Evolutionary conservation across 2,888 invertebrate species (phyloP).

Genomic region (Acanthosepion lycidas): DNA sequence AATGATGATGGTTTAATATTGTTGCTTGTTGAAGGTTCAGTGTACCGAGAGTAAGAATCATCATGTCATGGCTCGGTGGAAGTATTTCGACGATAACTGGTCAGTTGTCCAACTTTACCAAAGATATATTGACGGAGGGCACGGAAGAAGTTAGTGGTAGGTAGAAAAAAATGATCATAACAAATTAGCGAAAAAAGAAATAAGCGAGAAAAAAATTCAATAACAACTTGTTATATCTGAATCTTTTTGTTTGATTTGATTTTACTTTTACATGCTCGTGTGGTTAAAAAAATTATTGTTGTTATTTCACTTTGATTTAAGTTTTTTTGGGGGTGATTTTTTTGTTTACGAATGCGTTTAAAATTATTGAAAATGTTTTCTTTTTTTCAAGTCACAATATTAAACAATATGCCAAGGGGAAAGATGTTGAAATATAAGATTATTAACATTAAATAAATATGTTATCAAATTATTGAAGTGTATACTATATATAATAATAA

Average conservation of each 20-base stretch:
- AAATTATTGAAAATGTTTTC: not conserved
- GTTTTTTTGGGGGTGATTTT: not conserved
- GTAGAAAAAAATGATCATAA: conserved; percentile 67
- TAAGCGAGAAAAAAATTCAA: not conserved
- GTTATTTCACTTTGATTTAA: not conserved
- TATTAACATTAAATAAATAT: not conserved
- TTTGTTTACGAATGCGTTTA: not conserved
- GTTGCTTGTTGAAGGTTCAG: not conserved
- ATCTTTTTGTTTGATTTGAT: not conserved
- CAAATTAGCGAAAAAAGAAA: not conserved
- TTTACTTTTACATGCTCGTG: not conserved
- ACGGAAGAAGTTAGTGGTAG: conserved; percentile 80
- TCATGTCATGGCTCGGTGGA: conserved; percentile 77
- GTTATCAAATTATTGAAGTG: not conserved
- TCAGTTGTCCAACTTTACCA: conserved; percentile 88
- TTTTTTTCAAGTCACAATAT: not conserved
- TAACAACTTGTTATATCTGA: not conserved
- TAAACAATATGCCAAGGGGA: not conserved
- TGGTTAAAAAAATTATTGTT: not conserved
- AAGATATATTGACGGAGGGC: conserved; percentile 88
- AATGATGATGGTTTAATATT: not conserved
- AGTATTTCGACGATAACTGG: conserved; percentile 82
- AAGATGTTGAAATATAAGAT: not conserved
- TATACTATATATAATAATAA: not conserved
- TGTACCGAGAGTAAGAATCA: conserved; percentile 38